Evolutionary conservation across 2,797 vertebrate genomes (phyloP).

Genomic region (Sylvia borin): DNA sequence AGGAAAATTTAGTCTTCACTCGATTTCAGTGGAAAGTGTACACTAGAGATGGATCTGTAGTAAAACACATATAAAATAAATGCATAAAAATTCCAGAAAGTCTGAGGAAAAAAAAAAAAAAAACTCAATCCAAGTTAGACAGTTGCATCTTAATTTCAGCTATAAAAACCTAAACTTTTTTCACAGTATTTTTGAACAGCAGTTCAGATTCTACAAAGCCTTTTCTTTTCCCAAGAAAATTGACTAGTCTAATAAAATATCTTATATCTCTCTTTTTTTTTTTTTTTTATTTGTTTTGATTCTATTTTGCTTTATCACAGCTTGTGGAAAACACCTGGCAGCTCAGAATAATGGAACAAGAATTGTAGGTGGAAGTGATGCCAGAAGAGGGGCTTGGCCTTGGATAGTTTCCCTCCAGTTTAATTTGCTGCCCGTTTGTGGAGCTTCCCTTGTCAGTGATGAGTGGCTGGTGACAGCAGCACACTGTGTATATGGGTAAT

Average conservation of each 20-base stretch:
- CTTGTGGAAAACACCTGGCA: conserved; percentile 70
- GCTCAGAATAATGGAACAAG: not conserved
- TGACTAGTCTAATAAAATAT: not conserved
- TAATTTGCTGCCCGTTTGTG: conserved; percentile 75
- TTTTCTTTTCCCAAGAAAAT: not conserved
- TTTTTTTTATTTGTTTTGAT: not conserved
- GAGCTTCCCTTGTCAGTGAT: conserved; percentile 82
- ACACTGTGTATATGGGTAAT: conserved; percentile 92
- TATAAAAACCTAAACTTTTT: not conserved
- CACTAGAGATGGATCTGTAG: not conserved
- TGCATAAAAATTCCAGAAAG: not conserved
- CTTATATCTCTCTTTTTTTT: not conserved
- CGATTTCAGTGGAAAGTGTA: not conserved
- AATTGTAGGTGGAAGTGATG: conserved; percentile 85
- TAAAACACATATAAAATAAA: not conserved
- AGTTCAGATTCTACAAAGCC: not conserved
- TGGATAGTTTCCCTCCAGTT: conserved; percentile 88
- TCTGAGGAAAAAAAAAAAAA: not conserved
- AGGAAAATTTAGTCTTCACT: not conserved
- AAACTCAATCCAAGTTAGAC: not conserved
- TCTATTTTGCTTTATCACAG: conserved; percentile 21
- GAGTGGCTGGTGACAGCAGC: conserved; percentile 92
- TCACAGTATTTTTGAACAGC: not conserved
- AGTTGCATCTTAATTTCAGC: not conserved
- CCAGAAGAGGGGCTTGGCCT: conserved; percentile 86